A percentile compares a stretch with the other conserved stretches of the same genome.
Conservation (phyloP, 2,797 vertebrate genomes). For the Manis javanica region DNA sequence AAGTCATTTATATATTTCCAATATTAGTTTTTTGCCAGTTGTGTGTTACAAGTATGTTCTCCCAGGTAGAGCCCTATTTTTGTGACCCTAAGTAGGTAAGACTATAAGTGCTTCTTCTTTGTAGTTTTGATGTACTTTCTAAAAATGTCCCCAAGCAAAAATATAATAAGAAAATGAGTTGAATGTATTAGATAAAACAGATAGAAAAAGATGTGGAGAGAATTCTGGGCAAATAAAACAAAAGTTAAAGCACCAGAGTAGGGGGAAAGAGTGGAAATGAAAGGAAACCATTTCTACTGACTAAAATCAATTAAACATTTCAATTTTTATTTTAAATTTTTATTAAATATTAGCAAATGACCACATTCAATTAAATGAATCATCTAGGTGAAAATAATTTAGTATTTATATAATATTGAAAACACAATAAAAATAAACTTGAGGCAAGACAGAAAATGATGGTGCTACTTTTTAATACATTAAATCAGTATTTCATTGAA, state of each 20-base stretch:
- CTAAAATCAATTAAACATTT: not conserved
- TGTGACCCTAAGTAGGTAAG: not conserved
- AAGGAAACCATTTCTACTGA: not conserved
- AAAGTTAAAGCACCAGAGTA: not conserved
- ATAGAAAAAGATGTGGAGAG: not conserved
- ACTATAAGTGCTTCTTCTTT: not conserved
- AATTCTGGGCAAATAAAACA: slow-evolving; percentile 31
- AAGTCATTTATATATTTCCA: not conserved
- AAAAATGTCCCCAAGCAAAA: slow-evolving; percentile 29
- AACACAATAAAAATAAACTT: slow-evolving; percentile 66
- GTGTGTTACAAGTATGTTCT: not conserved
- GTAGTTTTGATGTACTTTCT: slow-evolving; percentile 8
- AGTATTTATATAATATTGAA: slow-evolving; percentile 55
- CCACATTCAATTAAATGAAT: slow-evolving; percentile 27
- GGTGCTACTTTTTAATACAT: slow-evolving; percentile 44
- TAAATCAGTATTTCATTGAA: slow-evolving; percentile 30
- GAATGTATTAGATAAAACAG: slow-evolving; percentile 10
- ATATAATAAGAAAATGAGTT: slow-evolving; percentile 18
- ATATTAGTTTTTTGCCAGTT: not conserved
- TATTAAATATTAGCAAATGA: slow-evolving; percentile 64
- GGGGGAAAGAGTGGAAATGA: not conserved
- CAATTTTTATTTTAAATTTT: slow-evolving; percentile 56
- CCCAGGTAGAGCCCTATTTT: not conserved
- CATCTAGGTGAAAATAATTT: slow-evolving; percentile 61
- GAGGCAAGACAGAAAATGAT: not conserved